Evolutionary conservation across 1,140 invertebrate species (phyloP).

Genomic region (Sogatella furcifera): DNA sequence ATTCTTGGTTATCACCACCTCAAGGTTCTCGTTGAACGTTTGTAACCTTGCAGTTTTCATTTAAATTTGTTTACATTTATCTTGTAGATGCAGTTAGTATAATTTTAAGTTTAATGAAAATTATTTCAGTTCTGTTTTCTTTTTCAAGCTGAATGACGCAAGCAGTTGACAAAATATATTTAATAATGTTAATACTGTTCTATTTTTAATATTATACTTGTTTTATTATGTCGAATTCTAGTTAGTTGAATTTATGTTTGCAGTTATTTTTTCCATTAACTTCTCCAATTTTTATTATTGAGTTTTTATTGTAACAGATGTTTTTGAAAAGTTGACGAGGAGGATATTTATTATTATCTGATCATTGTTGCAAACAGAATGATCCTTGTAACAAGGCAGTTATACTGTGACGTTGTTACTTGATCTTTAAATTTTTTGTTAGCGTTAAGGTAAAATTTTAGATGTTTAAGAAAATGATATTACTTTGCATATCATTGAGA

Average conservation of each 20-base stretch:
- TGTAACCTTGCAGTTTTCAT: constrained; percentile 21
- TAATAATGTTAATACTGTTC: constrained; percentile 9
- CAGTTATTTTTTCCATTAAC: not conserved
- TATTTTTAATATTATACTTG: not conserved
- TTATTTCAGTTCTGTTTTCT: constrained; percentile 14
- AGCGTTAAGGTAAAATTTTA: not conserved
- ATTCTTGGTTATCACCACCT: constrained; percentile 24
- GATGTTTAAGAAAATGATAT: not conserved
- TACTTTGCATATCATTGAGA: constrained; percentile 3
- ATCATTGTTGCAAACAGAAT: not conserved
- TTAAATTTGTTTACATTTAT: constrained; percentile 22
- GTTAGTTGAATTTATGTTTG: not conserved
- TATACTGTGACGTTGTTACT: constrained; percentile 8
- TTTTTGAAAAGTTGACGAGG: constrained; percentile 3
- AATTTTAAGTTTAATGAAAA: constrained; percentile 20
- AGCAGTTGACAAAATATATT: constrained; percentile 20
- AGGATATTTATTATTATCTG: not conserved
- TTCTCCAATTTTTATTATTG: constrained; percentile 1
- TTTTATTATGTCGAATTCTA: not conserved
- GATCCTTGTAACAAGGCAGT: not conserved
- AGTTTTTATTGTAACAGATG: not conserved
- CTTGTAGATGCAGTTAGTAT: constrained; percentile 24
- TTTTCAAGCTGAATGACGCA: constrained; percentile 21
- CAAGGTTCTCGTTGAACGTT: constrained; percentile 23
- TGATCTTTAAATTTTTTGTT: constrained; percentile 9